Conservation (phyloP, 1,140 invertebrate species). For the Drosophila parvula region DNA sequence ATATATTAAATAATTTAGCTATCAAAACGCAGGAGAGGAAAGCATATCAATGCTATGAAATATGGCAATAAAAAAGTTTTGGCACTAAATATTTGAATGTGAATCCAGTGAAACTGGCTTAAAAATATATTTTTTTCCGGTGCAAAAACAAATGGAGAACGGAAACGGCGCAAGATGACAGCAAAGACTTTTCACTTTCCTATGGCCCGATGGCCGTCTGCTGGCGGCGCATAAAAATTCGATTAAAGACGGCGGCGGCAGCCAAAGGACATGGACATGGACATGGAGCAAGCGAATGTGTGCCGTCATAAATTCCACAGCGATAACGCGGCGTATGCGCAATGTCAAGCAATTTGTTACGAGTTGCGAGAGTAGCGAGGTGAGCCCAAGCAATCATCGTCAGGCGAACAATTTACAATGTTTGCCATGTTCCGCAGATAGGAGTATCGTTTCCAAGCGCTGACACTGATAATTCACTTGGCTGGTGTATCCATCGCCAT, state of each 20-base stretch:
- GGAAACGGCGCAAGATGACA: conserved; percentile 7
- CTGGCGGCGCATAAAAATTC: conserved; percentile 58
- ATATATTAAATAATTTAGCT: no score
- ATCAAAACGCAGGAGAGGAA: no score
- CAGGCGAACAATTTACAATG: conserved; percentile 52
- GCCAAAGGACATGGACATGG: conserved; percentile 20
- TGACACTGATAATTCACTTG: conserved; percentile 63
- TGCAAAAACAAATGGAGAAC: background rate
- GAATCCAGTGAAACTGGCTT: no score
- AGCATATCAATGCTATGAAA: no score
- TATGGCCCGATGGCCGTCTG: conserved; percentile 9
- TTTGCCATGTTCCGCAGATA: conserved; percentile 52
- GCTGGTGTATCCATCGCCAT: conserved; percentile 27
- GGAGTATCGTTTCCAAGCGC: conserved; percentile 50
- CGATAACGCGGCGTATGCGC: conserved; percentile 71
- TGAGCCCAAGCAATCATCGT: conserved; percentile 42
- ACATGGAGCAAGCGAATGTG: conserved; percentile 26
- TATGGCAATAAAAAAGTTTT: no score
- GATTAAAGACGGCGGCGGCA: conserved; percentile 44
- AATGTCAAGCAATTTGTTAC: conserved; percentile 48
- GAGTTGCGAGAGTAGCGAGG: conserved; percentile 15
- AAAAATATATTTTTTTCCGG: background rate
- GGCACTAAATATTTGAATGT: no score
- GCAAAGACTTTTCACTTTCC: conserved; percentile 30
- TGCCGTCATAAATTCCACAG: conserved; percentile 63